phyloP scores from a whole-genome alignment of 1,140 invertebrate genomes.

The Aporrectodea caliginosa region DNA sequence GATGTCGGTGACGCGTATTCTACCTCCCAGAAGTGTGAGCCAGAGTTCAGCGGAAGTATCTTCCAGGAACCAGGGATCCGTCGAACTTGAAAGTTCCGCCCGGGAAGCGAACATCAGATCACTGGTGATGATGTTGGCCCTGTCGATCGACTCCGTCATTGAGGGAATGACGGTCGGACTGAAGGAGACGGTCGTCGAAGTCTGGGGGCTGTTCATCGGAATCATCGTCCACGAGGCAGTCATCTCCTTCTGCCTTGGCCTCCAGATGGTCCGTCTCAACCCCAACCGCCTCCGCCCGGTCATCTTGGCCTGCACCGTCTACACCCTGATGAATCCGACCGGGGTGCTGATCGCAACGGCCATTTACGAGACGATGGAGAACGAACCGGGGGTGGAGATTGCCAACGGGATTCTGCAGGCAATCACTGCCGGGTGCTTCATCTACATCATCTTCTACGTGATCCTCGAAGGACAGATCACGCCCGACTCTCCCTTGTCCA shows the following conservation, averaged over 20 bases:
- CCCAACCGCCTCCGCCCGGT: conserved; percentile 35
- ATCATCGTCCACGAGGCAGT: conserved; percentile 56
- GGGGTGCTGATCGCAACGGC: conserved; percentile 61
- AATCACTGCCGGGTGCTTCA: conserved; percentile 79
- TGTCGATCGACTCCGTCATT: conserved; percentile 48
- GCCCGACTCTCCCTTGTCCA: conserved; percentile 11
- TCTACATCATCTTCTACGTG: conserved; percentile 89
- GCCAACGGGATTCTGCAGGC: conserved; percentile 61
- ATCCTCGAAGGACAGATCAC: conserved; percentile 66
- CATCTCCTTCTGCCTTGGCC: conserved; percentile 54
- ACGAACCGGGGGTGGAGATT: conserved; percentile 41
- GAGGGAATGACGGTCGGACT: conserved; percentile 50
- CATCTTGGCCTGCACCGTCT: conserved; percentile 43
- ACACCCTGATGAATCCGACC: conserved; percentile 67
- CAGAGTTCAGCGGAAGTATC: too few species aligned
- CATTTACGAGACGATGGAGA: conserved; percentile 19
- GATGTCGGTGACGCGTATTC: too few species aligned
- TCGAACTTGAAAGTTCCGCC: too few species aligned
- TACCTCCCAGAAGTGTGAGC: too few species aligned
- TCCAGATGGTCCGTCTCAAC: conserved; percentile 47
- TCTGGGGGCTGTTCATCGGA: conserved; percentile 54
- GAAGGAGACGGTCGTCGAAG: conserved; percentile 38
- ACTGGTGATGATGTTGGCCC: conserved; percentile 41
- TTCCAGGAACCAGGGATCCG: too few species aligned
- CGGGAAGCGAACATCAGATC: conserved; percentile 29